A percentile compares a stretch with the other conserved stretches of the same genome.
These are phyloP conservation scores for Felis catus DNA, from an alignment of 2,113 vertebrate species.

Conservation along the genomic window F.catus_Fca126_mat1.0 CM031415.1:200919001-200919500, in stretches of 20 bases:
- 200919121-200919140: conserved; percentile 81
- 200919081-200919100: conserved; percentile 88
- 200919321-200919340: conserved; percentile 75
- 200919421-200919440: conserved; percentile 85
- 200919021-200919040: conserved; percentile 85
- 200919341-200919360: conserved; percentile 38
- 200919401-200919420: conserved; percentile 83
- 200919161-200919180: conserved; percentile 76
- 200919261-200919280: conserved; percentile 77
- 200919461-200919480: conserved; percentile 87
- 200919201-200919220: conserved; percentile 84
- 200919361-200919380: conserved; percentile 70
- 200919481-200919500: conserved; percentile 85
- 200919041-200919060: conserved; percentile 88
- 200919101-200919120: conserved; percentile 82
- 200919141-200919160: conserved; percentile 77
- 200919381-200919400: conserved; percentile 82
- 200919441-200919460: conserved; percentile 85
- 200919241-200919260: conserved; percentile 84
- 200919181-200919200: conserved; percentile 81
- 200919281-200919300: conserved; percentile 81
- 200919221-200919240: conserved; percentile 84
- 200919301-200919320: conserved; percentile 81
- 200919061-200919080: conserved; percentile 88
- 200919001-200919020: conserved; percentile 88